These are phyloP conservation scores for Holotrichia oblita DNA, from an alignment of 1,140 invertebrate species.

Conservation along the genomic window DNA sequence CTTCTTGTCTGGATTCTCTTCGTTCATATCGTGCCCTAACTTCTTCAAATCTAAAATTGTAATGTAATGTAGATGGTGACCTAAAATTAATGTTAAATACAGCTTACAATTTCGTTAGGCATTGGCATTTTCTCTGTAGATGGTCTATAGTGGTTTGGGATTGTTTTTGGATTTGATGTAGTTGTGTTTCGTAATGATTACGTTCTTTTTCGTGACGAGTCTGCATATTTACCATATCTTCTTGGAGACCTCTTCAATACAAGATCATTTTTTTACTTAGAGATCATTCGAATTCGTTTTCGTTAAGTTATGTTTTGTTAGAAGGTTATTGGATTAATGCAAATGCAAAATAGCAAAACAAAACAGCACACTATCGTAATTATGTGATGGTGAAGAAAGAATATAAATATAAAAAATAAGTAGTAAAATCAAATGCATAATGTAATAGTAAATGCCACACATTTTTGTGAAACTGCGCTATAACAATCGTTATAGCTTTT, in stretches of 20 bases:
- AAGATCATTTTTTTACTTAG: constrained; percentile 39
- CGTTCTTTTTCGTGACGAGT: constrained; percentile 55
- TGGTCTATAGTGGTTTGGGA: constrained; percentile 64
- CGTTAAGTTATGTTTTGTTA: neutral
- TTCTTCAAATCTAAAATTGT: constrained; percentile 63
- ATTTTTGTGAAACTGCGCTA: neutral
- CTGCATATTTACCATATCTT: constrained; percentile 55
- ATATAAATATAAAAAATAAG: constrained; percentile 19
- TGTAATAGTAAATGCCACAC: constrained; percentile 28
- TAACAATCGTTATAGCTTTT: neutral
- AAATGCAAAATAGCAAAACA: constrained; percentile 21
- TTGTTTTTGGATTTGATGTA: constrained; percentile 55
- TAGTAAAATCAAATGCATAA: constrained; percentile 15
- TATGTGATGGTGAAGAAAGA: constrained; percentile 14
- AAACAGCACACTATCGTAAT: constrained; percentile 5
- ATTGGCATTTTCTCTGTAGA: constrained; percentile 64
- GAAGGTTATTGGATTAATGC: constrained; percentile 2
- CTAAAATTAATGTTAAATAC: constrained; percentile 22
- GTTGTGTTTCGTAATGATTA: constrained; percentile 52
- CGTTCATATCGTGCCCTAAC: constrained; percentile 65
- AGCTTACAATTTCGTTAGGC: constrained; percentile 66
- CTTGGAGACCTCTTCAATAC: constrained; percentile 55
- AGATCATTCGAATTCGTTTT: neutral
- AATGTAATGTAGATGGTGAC: neutral
- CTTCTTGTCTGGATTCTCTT: constrained; percentile 64